phyloP scores from a whole-genome alignment of 2,797 vertebrate genomes.

The Tinamus major region DNA sequence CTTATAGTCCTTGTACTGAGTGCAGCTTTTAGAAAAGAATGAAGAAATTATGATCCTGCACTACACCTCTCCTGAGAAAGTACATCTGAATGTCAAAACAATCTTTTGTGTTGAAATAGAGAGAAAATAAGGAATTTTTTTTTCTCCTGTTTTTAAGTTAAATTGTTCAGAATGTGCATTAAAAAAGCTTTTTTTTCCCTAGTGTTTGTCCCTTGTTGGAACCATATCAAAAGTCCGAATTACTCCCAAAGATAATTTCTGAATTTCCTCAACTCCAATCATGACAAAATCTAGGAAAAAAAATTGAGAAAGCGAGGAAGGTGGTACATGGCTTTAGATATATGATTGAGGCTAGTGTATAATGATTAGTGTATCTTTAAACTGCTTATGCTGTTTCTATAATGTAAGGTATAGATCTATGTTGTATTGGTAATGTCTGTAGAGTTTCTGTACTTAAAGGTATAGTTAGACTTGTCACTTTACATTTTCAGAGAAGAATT shows the following conservation, averaged over 20 bases:
- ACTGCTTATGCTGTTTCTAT: neutral
- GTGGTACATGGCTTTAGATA: neutral
- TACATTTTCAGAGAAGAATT: neutral
- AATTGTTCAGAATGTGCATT: neutral
- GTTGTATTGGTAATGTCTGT: no score
- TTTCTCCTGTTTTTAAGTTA: neutral
- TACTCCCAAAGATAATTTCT: neutral
- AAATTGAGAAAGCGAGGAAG: neutral
- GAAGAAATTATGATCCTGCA: neutral
- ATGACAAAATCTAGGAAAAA: neutral
- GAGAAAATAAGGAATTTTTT: neutral
- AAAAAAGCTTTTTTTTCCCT: neutral
- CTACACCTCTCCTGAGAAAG: neutral
- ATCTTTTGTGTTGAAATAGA: neutral
- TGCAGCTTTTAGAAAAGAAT: neutral
- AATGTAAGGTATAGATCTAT: neutral
- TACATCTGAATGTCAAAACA: neutral
- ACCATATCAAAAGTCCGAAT: neutral
- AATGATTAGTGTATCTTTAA: neutral
- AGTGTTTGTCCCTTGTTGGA: neutral
- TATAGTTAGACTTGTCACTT: neutral
- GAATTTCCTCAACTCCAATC: neutral
- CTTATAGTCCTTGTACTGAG: neutral
- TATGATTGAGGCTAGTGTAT: neutral
- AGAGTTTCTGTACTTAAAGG: neutral